Conservation (phyloP, 2,888 invertebrate species). For the Dromius quadrimaculatus region DNA sequence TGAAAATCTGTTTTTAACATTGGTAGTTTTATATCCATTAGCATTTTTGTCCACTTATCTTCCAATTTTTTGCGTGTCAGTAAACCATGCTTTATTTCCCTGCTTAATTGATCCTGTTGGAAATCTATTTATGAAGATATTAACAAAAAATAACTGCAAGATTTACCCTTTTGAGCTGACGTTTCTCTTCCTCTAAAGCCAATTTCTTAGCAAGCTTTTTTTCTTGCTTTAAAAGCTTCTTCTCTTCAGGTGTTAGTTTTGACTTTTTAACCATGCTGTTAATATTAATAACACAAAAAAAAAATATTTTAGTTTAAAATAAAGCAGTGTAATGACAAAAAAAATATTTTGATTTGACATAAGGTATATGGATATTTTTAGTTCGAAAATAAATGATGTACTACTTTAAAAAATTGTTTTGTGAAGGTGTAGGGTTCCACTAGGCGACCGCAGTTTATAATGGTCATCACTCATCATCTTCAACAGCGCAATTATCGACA, state of each 20-base stretch:
- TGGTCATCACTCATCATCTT: too few relatives aligned
- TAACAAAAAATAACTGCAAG: not conserved
- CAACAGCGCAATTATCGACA: too few relatives aligned
- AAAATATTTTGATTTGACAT: too few relatives aligned
- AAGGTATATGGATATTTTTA: too few relatives aligned
- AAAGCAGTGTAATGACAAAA: too few relatives aligned
- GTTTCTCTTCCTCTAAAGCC: not conserved
- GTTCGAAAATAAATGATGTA: too few relatives aligned
- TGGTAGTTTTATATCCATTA: not conserved
- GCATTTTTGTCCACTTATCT: not conserved
- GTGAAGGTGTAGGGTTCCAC: too few relatives aligned
- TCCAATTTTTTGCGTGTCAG: not conserved
- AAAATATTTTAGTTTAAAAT: too few relatives aligned
- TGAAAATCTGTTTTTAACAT: not conserved
- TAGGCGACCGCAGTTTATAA: too few relatives aligned
- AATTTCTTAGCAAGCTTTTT: not conserved
- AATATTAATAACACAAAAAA: too few relatives aligned
- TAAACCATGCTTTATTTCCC: not conserved
- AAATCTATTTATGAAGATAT: not conserved
- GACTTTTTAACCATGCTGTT: not conserved
- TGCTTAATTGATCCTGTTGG: not conserved
- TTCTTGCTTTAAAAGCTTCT: not conserved
- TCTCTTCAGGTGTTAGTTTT: not conserved
- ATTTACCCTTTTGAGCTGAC: not conserved
- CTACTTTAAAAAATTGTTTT: too few relatives aligned